These are phyloP conservation scores for Itoplectis maculator DNA, from an alignment of 2,888 invertebrate genomes.

Conservation along the genomic window DNA sequence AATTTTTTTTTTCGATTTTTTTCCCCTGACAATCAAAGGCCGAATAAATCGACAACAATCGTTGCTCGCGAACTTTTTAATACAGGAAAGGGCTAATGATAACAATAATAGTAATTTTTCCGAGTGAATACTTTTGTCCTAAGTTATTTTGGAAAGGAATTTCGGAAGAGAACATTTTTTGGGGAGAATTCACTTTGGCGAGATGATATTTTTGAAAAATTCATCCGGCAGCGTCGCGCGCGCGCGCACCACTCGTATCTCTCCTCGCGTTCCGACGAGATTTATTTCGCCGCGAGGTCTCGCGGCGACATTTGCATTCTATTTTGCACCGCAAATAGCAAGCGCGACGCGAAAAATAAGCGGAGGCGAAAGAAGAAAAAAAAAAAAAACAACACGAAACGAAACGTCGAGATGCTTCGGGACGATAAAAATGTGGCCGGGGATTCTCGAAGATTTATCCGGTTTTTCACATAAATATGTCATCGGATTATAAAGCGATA, in stretches of 20 bases:
- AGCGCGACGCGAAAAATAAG: constrained; percentile 22
- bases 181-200: not conserved
- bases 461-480: constrained; percentile 24
- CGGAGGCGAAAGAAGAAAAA: not conserved
- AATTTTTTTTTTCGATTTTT: not conserved
- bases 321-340: constrained; percentile 34
- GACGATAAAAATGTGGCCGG: constrained; percentile 23
- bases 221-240: not conserved
- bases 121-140: not conserved
- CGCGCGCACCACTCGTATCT: not conserved
- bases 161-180: not conserved
- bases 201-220: not conserved
- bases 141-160: not conserved
- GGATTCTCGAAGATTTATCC: constrained; percentile 18
- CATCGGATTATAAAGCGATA: constrained; percentile 26
- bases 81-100: too few species aligned
- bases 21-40: too few species aligned
- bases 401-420: not conserved
- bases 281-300: constrained; percentile 18
- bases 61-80: too few species aligned
- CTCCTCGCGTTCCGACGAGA: constrained; percentile 26
- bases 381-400: not conserved
- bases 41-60: too few species aligned
- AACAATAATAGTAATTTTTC: not conserved
- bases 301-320: constrained; percentile 29